Evolutionary conservation across 2,888 invertebrate genomes (phyloP).

Genomic region (Piscicola geometra): DNA sequence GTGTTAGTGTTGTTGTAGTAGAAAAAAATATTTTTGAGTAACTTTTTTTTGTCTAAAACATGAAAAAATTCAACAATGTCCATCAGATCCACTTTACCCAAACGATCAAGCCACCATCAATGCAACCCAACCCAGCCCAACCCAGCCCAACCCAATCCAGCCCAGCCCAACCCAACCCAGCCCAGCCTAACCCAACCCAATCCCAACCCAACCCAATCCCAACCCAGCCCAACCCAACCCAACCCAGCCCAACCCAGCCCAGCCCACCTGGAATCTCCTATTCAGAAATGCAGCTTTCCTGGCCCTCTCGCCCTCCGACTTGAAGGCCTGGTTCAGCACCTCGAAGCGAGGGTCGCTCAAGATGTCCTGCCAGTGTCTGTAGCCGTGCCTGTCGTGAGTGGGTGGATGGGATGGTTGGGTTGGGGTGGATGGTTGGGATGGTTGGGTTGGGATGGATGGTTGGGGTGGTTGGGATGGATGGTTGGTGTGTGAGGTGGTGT

Average conservation of each 20-base stretch:
- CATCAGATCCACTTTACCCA: too few relatives aligned
- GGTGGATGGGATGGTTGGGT: too few relatives aligned
- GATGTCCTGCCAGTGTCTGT: slow-evolving; percentile 46
- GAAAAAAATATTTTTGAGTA: too few relatives aligned
- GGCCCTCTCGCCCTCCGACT: slow-evolving; percentile 41
- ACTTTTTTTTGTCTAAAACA: too few relatives aligned
- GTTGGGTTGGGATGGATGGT: too few relatives aligned
- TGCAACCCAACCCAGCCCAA: not conserved
- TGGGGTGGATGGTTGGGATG: too few relatives aligned
- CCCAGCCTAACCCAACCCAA: not conserved
- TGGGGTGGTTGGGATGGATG: too few relatives aligned
- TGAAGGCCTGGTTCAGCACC: slow-evolving; percentile 43
- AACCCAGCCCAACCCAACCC: not conserved
- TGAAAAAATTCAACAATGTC: too few relatives aligned
- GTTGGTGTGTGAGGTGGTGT: too few relatives aligned
- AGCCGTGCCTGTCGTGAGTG: slow-evolving; percentile 42
- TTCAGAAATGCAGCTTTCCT: slow-evolving; percentile 45
- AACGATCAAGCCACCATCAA: not conserved
- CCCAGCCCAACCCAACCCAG: not conserved
- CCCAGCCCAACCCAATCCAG: not conserved
- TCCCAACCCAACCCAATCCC: slow-evolving; percentile 6
- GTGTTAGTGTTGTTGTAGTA: not conserved
- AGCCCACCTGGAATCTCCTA: slow-evolving; percentile 44
- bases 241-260: not conserved
- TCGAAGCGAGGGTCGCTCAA: slow-evolving; percentile 44